Percentiles rank a stretch among this genome's conserved stretches.
Evolutionary conservation across 2,113 vertebrate species (phyloP).

Genomic region (Ramphastos sulfuratus): DNA sequence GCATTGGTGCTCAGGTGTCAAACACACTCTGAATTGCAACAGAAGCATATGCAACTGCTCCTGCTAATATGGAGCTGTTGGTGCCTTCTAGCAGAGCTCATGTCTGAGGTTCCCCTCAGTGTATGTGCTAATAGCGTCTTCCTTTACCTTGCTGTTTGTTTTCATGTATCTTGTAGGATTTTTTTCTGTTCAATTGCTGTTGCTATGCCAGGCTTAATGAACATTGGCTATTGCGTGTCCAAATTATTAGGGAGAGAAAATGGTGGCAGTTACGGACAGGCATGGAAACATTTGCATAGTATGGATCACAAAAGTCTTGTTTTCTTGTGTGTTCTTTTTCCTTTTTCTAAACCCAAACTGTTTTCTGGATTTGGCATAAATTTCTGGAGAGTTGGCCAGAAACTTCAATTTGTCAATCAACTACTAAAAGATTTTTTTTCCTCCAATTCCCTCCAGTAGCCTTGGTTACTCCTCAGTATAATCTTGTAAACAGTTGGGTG

Average conservation of each 20-base stretch:
- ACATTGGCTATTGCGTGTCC: neutral
- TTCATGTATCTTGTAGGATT: neutral
- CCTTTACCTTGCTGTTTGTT: neutral
- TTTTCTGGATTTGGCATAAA: neutral
- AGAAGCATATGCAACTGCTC: neutral
- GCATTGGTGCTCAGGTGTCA: neutral
- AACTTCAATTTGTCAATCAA: neutral
- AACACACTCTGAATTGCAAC: neutral
- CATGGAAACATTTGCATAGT: neutral
- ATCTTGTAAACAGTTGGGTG: neutral
- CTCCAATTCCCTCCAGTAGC: neutral
- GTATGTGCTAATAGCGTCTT: neutral
- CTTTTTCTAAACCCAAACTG: neutral
- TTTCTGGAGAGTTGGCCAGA: neutral
- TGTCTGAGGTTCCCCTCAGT: neutral
- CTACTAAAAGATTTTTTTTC: slow-evolving; percentile 20
- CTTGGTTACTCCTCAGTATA: neutral
- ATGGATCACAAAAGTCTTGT: neutral
- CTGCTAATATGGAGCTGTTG: neutral
- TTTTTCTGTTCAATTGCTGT: neutral
- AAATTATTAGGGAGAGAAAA: neutral
- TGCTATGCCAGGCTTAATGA: neutral
- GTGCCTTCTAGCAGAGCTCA: neutral
- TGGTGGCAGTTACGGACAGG: neutral
- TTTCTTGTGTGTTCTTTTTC: neutral